Percentiles rank a stretch among this genome's conserved stretches.
Evolutionary conservation across 2,113 vertebrate species (phyloP).

Genomic region (Heteronetta atricapilla): DNA sequence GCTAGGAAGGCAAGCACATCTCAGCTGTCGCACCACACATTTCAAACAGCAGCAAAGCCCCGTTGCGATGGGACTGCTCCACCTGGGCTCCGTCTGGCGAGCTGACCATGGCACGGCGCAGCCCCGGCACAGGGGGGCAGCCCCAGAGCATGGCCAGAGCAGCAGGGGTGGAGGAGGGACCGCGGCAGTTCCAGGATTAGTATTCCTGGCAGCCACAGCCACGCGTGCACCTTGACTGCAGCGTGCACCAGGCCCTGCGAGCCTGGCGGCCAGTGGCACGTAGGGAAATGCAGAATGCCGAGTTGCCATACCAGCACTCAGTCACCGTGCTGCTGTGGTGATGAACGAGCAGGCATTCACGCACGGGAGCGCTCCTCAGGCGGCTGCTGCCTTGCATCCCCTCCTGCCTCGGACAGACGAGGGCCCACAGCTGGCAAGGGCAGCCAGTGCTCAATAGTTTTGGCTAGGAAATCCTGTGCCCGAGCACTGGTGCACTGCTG

Average conservation of each 20-base stretch:
- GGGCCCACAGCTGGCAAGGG: background rate
- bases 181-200: accelerated
- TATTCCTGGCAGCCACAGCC: background rate
- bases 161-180: accelerated
- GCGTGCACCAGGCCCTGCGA: background rate
- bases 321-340: background rate
- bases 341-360: background rate
- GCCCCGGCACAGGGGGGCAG: background rate
- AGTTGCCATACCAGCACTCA: background rate
- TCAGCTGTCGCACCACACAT: accelerated
- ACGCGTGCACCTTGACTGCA: background rate
- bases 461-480: background rate
- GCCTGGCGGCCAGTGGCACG: accelerated
- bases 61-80: background rate
- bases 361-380: no score
- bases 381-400: no score
- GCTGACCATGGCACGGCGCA: accelerated
- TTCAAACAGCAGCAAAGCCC: background rate
- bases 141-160: background rate
- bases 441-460: background rate
- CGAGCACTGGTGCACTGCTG: background rate
- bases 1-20: accelerated
- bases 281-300: background rate
- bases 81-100: background rate
- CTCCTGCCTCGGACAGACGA: background rate